Evolutionary conservation across 2,797 vertebrate species (phyloP), one percentile per base, ranked within the genome.

Genomic region (Fratercula arctica): DNA sequence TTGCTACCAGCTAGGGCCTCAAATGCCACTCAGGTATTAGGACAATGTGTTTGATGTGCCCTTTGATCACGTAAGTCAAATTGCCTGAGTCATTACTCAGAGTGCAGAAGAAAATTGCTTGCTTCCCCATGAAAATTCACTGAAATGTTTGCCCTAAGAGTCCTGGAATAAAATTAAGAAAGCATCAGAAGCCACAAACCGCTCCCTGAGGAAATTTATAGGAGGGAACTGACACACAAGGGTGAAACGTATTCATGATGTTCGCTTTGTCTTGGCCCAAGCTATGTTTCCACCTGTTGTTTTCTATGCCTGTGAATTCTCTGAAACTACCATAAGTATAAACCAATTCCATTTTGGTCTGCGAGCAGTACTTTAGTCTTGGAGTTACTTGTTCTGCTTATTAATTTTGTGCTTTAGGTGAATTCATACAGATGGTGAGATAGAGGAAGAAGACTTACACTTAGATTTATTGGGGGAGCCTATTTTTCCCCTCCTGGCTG

Each of bases 401-500:
- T 89, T 95, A 89, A 72, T 92, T 90, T 83, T 81, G 45, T 91
- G 50, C 57, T 95, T 89, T 92, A 82, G 63, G 73, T 95, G 83
- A 84, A 78, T 75, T 81, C 46, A 35, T 96, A 74, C 50, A 93
- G 91, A 90, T 95, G 87, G 87, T 81, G 63, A 91, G 90, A 96
- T 60, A 79, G 51, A 41, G 43, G 35, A 69, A 70, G 56, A 87
- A 85, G 94, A 93, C 93, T 96, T 92, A 94, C 7, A 8, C 66
- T 88, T 76, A 93, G 85, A 90, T 96, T 96, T 96, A 91, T 82
- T 63, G 70, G 88, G 64, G 86, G 41, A 87, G 54, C 51, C 94
- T 86, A 70, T 96, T 96, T 96, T 93, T 35, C 63, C 31, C 29
- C 73, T 94, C 54, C 67, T 84, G 69, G 73, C 41, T 95, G 95